phyloP scores from a whole-genome alignment of 1,140 invertebrate species.

The Caenorhabditis remanei region DNA sequence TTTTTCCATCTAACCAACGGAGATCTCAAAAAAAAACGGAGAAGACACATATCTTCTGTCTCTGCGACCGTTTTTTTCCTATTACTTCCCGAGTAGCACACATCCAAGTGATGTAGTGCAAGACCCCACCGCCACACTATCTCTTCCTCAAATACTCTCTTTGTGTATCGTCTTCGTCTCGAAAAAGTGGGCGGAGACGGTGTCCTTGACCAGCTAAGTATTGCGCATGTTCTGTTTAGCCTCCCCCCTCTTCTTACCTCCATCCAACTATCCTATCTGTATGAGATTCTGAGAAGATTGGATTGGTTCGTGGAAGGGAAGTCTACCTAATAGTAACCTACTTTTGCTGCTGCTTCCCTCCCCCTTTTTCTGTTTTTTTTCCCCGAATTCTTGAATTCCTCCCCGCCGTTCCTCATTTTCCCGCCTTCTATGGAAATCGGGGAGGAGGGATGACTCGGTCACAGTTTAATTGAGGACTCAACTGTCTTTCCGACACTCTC shows the following conservation, averaged over 20 bases:
- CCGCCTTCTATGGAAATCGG: neutral
- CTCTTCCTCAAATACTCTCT: neutral
- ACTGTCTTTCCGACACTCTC: conserved; percentile 4
- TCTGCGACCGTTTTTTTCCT: too few species aligned
- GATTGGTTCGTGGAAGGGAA: neutral
- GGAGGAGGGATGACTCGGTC: neutral
- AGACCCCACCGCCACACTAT: neutral
- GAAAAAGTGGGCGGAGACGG: neutral
- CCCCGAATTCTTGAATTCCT: neutral
- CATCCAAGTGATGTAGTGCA: conserved; percentile 24
- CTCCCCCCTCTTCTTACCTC: neutral
- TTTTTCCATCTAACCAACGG: neutral
- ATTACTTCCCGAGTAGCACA: too few species aligned
- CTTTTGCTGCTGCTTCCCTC: neutral
- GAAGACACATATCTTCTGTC: neutral
- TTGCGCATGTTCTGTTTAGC: conserved; percentile 51
- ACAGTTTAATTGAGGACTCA: conserved; percentile 28
- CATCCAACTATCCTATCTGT: neutral
- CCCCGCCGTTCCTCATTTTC: conserved; percentile 8
- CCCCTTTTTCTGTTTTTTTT: neutral
- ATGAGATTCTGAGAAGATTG: conserved; percentile 20
- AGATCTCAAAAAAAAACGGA: too few species aligned
- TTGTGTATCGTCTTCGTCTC: neutral
- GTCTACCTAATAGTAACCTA: conserved; percentile 6
- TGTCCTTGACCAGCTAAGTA: conserved; percentile 53